Base-by-base conservation (phyloP, 2,113 vertebrate species). In the Orycteropus afer region DNA sequence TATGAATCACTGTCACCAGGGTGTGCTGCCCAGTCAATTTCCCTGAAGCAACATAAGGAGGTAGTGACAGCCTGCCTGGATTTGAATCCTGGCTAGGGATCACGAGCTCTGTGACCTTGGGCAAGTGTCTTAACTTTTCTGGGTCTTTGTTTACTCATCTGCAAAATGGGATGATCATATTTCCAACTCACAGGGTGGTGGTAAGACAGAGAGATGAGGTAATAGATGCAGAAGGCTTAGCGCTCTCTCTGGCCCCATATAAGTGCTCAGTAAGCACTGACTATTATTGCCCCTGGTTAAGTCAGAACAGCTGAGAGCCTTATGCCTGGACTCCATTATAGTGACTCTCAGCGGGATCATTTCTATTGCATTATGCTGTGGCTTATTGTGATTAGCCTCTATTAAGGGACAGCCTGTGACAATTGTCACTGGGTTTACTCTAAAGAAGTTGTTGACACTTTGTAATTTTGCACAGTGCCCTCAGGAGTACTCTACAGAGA, bases 201-300 rank as follows among this genome's bases (percentile, higher is more conserved):
- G 2, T 20, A 61, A 91, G 87, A 67, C 32, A 29, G 55, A 82
- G 55, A 82, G 86, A 55, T 1, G 11, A 95, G 49, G 47, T 2
- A 6, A 49, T 32, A 14, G 5, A 7, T 0, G 10, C 34, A 7
- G 59, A 34, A 29, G 9, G 22, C 74, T 86, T 71, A 63, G 69
- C 0, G 0, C 9, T 82, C 3, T 32, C 40, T 1, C 13, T n/a
- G 47, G 47, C 78, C 13, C 20, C 34, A 57, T 0, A 0, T 3
- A 11, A 27, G 29, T 42, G 69, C 63, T 57, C 49, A 12, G 47
- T 7, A 22, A 86, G 49, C 76, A 17, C 9, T 2, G 45, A 37
- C 47, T 40, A 2, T 76, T 14, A 47, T 18, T 15, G 1, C 1
- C 57, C n/a, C 27, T 42, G n/a, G 86, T 53, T 12, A 77, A 69